Evolutionary conservation across 2,797 vertebrate species (phyloP).

Genomic region (Microctenopoma lineatum): DNA sequence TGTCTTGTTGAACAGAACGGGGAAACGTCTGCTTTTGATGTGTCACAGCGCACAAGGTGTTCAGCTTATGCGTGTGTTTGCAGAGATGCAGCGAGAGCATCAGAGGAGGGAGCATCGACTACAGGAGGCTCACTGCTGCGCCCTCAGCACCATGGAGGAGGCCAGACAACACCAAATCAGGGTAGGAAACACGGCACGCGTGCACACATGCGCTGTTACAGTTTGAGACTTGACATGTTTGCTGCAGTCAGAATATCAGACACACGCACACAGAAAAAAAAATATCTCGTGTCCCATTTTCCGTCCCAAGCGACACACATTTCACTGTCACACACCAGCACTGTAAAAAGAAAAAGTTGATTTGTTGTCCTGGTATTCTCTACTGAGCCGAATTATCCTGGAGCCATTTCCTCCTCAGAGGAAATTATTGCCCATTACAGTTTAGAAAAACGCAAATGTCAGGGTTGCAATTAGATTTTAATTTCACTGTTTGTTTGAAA

Average conservation of each 20-base stretch:
- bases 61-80: conserved; percentile 5
- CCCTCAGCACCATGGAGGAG: conserved; percentile 94
- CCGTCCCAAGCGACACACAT: not conserved
- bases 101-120: conserved; percentile 92
- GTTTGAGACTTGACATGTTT: not conserved
- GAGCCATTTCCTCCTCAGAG: conserved; percentile 23
- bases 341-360: not conserved
- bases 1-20: not conserved
- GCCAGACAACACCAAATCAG: conserved; percentile 92
- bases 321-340: not conserved
- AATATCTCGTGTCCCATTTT: not conserved
- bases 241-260: not conserved
- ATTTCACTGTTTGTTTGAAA: not conserved
- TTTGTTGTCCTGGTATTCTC: conserved; percentile 14
- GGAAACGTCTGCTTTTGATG: conserved; percentile 6
- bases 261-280: not conserved
- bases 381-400: not conserved
- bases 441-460: not conserved
- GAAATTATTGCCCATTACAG: conserved; percentile 20
- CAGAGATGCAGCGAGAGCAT: conserved; percentile 92
- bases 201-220: not conserved
- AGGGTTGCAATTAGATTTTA: not conserved
- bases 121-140: conserved; percentile 95
- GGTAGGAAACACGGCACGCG: conserved; percentile 68
- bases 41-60: too few species aligned